Percentiles rank a stretch among this genome's conserved stretches.
These are phyloP conservation scores for Trachelus troglodyta DNA, from an alignment of 2,888 invertebrate species.

Conservation along the genomic window DNA sequence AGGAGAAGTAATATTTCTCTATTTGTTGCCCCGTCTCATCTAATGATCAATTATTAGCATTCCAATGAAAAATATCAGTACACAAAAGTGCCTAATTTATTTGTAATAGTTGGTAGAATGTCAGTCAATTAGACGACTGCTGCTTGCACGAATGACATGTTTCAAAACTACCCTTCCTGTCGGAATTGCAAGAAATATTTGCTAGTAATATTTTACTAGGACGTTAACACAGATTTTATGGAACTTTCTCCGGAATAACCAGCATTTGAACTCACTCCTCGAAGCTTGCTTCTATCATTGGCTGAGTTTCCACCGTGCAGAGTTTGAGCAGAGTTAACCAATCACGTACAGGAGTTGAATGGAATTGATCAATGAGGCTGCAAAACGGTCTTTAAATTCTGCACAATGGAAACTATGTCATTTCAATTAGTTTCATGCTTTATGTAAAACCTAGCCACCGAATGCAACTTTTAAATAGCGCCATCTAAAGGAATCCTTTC, in stretches of 20 bases:
- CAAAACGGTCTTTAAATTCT: too few relatives aligned
- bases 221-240: background rate
- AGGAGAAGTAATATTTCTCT: conserved; percentile 30
- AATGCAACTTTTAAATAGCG: too few relatives aligned
- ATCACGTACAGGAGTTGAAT: too few relatives aligned
- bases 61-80: background rate
- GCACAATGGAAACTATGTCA: too few relatives aligned
- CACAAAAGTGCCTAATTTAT: background rate
- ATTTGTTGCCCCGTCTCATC: conserved; percentile 41
- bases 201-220: background rate
- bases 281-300: background rate
- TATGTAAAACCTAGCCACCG: too few relatives aligned
- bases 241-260: background rate
- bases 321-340: too few relatives aligned
- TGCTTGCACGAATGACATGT: background rate
- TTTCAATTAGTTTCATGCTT: too few relatives aligned
- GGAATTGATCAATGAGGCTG: too few relatives aligned
- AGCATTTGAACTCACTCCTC: background rate
- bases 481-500: too few relatives aligned
- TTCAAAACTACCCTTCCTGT: background rate
- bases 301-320: too few relatives aligned
- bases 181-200: background rate
- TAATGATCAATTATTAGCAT: conserved; percentile 22
- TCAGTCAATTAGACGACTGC: background rate
- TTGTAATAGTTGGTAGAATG: background rate